These are phyloP conservation scores for Papilio demoleus DNA, from an alignment of 2,888 invertebrate species.

Conservation along the genomic window DNA sequence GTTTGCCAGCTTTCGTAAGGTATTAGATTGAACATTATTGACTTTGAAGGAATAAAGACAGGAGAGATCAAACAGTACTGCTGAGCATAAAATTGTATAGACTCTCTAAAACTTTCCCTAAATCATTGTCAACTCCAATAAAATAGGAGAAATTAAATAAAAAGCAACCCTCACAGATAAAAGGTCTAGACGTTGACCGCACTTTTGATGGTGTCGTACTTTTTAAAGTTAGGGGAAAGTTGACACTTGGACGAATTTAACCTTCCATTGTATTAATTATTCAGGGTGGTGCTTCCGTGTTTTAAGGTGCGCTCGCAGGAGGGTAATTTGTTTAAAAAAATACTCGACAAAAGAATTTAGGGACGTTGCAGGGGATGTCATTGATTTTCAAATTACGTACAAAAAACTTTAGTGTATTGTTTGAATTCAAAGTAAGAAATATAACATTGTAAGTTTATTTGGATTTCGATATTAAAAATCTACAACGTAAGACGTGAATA, in stretches of 20 bases:
- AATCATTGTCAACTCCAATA: constrained; percentile 81
- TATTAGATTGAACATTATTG: constrained; percentile 59
- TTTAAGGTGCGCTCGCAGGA: constrained; percentile 76
- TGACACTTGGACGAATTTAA: constrained; percentile 82
- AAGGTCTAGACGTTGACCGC: constrained; percentile 80
- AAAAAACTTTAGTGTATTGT: constrained; percentile 75
- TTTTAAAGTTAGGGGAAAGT: constrained; percentile 80
- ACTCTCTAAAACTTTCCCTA: constrained; percentile 66
- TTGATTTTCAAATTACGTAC: constrained; percentile 60
- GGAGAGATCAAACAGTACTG: constrained; percentile 73
- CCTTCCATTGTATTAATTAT: constrained; percentile 83
- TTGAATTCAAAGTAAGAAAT: no score
- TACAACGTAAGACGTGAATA: no score
- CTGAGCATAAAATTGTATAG: constrained; percentile 53
- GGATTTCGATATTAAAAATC: no score
- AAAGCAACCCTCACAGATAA: constrained; percentile 74
- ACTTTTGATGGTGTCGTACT: constrained; percentile 80
- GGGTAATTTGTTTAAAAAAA: constrained; percentile 79
- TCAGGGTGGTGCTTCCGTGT: constrained; percentile 78
- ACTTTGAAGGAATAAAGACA: constrained; percentile 72
- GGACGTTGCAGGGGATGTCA: constrained; percentile 68
- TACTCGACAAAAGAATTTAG: constrained; percentile 71
- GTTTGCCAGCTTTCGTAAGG: constrained; percentile 60
- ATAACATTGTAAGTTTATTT: constrained; percentile 52
- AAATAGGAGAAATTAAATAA: constrained; percentile 81